These are phyloP conservation scores for Sylvicapra grimmia DNA, from an alignment of 2,113 vertebrate species.

Conservation along the genomic window DNA sequence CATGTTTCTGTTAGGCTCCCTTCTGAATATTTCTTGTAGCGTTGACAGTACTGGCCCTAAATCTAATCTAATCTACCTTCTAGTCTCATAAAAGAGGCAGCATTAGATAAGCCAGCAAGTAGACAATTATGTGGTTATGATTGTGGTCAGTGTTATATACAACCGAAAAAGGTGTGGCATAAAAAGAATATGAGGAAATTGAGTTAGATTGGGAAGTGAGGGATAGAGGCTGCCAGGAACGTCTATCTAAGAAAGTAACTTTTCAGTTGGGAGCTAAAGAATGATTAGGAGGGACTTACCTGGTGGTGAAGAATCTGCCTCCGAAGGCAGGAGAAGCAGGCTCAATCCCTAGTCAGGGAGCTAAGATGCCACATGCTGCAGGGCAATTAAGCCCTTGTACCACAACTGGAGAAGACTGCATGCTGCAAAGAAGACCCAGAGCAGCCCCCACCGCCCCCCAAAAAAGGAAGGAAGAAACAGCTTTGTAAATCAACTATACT, in stretches of 20 bases:
- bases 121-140: background rate
- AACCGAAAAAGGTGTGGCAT: background rate
- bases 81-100: background rate
- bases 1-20: background rate
- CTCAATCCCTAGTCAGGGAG: background rate
- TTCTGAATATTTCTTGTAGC: background rate
- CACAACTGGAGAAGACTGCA: background rate
- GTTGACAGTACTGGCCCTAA: background rate
- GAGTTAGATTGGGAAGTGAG: background rate
- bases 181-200: background rate
- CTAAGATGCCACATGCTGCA: background rate
- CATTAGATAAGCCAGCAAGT: background rate
- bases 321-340: background rate
- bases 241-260: background rate
- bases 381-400: background rate
- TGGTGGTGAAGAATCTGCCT: background rate
- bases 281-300: background rate
- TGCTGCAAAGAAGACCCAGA: background rate
- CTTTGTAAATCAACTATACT: background rate
- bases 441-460: background rate
- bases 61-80: background rate
- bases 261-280: background rate
- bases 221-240: background rate
- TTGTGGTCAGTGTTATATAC: background rate
- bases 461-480: background rate